A percentile compares a stretch with the other conserved stretches of the same genome.
phyloP scores from a whole-genome alignment of 2,113 vertebrate genomes.

The Anolis carolinensis region DNA sequence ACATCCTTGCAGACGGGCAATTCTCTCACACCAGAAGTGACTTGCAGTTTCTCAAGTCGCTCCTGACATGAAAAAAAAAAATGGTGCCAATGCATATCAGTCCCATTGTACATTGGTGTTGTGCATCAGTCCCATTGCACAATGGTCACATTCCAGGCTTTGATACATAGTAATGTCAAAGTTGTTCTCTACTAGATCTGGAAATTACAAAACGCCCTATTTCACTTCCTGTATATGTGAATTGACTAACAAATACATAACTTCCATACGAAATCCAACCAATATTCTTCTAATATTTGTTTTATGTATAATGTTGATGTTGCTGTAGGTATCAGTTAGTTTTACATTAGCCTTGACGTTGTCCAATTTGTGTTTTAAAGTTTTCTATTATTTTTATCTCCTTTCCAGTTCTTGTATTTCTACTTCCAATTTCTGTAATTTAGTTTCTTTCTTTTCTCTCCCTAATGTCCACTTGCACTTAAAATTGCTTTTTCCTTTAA shows the following conservation, averaged over 20 bases:
- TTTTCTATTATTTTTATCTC: neutral
- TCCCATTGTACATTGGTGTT: neutral
- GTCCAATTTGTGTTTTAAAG: neutral
- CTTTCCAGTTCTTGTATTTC: conserved; percentile 10
- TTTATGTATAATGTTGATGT: neutral
- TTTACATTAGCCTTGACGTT: neutral
- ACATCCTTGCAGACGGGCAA: no score
- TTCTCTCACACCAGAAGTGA: no score
- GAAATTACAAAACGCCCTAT: no score
- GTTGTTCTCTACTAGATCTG: no score
- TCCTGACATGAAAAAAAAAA: no score
- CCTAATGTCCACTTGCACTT: neutral
- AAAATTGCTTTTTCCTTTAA: conserved; percentile 4
- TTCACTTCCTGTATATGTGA: neutral
- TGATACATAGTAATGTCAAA: no score
- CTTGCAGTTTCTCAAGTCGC: no score
- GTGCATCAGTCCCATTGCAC: no score
- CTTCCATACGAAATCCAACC: neutral
- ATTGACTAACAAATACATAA: neutral
- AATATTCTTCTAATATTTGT: neutral
- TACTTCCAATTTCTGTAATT: neutral
- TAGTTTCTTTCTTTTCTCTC: neutral
- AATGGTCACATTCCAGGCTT: no score
- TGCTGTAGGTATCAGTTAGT: neutral
- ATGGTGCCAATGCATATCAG: neutral